These are phyloP conservation scores for Chromoteleia sp. DNA, from an alignment of 2,888 invertebrate genomes.

Conservation along the genomic window DNA sequence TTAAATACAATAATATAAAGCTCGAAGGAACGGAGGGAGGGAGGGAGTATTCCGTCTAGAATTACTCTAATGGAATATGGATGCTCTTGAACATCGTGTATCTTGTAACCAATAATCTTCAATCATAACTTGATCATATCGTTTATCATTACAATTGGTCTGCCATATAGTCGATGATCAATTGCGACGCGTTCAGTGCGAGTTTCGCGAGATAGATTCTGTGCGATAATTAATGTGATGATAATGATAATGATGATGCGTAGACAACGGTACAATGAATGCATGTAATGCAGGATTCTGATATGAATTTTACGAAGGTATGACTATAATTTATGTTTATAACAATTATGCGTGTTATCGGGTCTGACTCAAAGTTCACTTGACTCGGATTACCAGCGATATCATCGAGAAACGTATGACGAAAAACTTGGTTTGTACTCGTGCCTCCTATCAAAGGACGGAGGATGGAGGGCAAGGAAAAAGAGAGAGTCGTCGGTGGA, in stretches of 20 bases:
- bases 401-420: slow-evolving; percentile 31
- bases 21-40: background rate
- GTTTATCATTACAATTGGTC: slow-evolving; percentile 62
- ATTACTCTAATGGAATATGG: slow-evolving; percentile 53
- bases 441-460: slow-evolving; percentile 50
- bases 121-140: slow-evolving; percentile 69
- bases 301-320: slow-evolving; percentile 6
- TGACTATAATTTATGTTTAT: slow-evolving; percentile 7
- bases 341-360: slow-evolving; percentile 19
- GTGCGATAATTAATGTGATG: slow-evolving; percentile 23
- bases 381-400: slow-evolving; percentile 50
- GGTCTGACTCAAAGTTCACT: too few relatives aligned
- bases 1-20: slow-evolving; percentile 15
- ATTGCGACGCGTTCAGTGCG: slow-evolving; percentile 33
- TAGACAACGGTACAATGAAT: slow-evolving; percentile 32
- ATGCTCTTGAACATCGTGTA: slow-evolving; percentile 42
- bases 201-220: slow-evolving; percentile 36
- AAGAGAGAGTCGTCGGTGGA: slow-evolving; percentile 73
- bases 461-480: slow-evolving; percentile 68
- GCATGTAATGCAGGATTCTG: background rate
- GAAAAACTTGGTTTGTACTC: slow-evolving; percentile 27
- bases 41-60: slow-evolving; percentile 23
- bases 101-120: slow-evolving; percentile 65
- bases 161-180: slow-evolving; percentile 54
- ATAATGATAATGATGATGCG: slow-evolving; percentile 36